Evolutionary conservation across 2,888 invertebrate genomes (phyloP), one percentile per base, ranked within the genome.

Genomic region (Chironomus riparius): DNA sequence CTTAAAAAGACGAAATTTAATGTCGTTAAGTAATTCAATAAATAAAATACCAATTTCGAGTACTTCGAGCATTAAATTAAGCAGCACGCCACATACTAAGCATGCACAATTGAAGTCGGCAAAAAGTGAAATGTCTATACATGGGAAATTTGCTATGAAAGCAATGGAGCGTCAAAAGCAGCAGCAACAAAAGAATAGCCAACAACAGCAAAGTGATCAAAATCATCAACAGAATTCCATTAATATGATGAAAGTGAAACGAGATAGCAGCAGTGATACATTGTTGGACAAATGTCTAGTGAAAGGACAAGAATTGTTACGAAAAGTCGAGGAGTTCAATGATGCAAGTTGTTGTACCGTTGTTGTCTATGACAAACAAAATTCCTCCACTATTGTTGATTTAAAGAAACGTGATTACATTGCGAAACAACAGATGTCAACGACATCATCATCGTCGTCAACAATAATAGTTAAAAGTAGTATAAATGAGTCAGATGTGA

Each of bases 351-450:
- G 85, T 28, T 28, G 28, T 28, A 28, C 28, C 1, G 15, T 18
- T 56, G 38, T 38, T 85, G 85, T 85, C 84, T 83, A 86, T 85
- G 84, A 86, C 85, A 80, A 86, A 84, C 81, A 80, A 80, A 78
- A 81, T 79, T 80, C 81, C 78, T 68, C 22, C 18, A 62, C 21
- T 5, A 38, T 38, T 38, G 38, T 38, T 38, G 38, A 38, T 10
- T 38, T 13, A 22, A 65, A 24, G 24, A 74, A 74, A 68, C 74
- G 79, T 77, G 86, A 85, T 77, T 85, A 83, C 81, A 79, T 81
- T 74, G 86, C 86, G 78, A 80, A 38, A 38, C 38, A 38, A 10
- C 38, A 38, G 56, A 18, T 56, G 47, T 21, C 13, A 6, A 47
- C 15, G 70, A 24, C 38, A 3, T 15, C n/a, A 83, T 85, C 38